Evolutionary conservation across 92 coral and sea anemone genomes (phyloP), one percentile per base, ranked within the genome.

Genomic region (Actinernus sp.): DNA sequence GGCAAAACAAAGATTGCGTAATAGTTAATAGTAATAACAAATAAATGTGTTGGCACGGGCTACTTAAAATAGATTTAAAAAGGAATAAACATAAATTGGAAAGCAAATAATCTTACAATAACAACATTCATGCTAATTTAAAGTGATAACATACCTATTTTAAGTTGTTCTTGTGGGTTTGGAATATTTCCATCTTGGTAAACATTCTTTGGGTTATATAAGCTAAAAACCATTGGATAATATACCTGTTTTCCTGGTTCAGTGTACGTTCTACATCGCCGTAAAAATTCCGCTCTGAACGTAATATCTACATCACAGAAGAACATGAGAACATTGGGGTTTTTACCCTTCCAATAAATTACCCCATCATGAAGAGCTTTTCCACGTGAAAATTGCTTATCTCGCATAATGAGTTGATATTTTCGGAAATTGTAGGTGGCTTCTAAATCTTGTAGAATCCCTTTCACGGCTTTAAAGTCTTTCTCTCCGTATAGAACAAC

Each of bases 291-390:
- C 13, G 68, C 62, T 1, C 84, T 75, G 44, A 92, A 84, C 2
- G 91, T 83, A 21, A 92, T 84, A 47, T 92, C 97, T 6, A 92
- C 97, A 63, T 92, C 97, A 29, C 97, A 92, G 73, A 92, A 92
- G 53, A 92, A 92, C 89, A 92, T 71, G 18, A 92, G 40, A 20
- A 92, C 92, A 61, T 92, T 84, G 2, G 50, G 58, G 9, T 80
- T 75, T 2, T 41, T 53, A 6, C 83, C 75, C 17, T 73, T 79
- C 97, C 97, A 92, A 16, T 88, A 76, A 63, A 79, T 59, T 8
- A 92, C 97, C 23, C 97, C 97, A 60, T 92, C 97, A 32, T 92
- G 96, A 10, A 92, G 61, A 7, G 97, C 96, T 38, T 88, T 74
- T 2, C 97, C 97, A 2, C 97, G 86, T 1, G 94, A 88, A 45